Percentiles rank a stretch among this genome's conserved stretches.
These are phyloP conservation scores for Callyntrura sp. DNA, from an alignment of 2,888 invertebrate genomes.

Conservation along the genomic window DNA sequence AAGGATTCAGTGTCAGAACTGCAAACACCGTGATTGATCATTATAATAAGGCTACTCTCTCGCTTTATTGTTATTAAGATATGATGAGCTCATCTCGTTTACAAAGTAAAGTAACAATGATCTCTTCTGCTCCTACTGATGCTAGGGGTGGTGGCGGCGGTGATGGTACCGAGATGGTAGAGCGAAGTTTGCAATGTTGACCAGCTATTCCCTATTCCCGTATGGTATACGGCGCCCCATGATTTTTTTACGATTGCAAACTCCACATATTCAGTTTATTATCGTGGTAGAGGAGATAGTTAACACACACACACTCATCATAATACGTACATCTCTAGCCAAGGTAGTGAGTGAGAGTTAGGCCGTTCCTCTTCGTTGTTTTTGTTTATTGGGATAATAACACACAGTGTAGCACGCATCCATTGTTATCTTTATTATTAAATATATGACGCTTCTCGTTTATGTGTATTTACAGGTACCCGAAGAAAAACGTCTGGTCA, in stretches of 20 bases:
- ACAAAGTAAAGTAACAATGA: constrained; percentile 43
- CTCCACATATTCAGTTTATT: too few species aligned
- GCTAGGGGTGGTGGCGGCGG: neutral
- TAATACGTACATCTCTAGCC: neutral
- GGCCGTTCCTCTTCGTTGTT: constrained; percentile 24
- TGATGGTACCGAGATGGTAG: neutral
- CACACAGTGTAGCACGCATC: constrained; percentile 6
- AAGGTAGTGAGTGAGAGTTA: neutral
- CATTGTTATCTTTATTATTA: constrained; percentile 61
- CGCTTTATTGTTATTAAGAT: neutral
- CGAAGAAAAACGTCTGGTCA: constrained; percentile 42
- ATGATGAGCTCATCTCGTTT: constrained; percentile 44
- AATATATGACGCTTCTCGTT: constrained; percentile 52
- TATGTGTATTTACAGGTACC: constrained; percentile 63
- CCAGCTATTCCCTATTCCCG: neutral
- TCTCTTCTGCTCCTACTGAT: neutral
- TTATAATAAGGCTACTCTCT: neutral
- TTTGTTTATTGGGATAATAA: constrained; percentile 8
- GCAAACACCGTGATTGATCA: neutral
- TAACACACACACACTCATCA: neutral
- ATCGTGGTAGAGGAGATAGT: too few species aligned
- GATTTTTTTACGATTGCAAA: neutral
- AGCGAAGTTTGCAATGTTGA: constrained; percentile 22
- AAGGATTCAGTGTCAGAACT: neutral
- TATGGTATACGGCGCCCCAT: neutral